Evolutionary conservation across 2,113 vertebrate species (phyloP).

Genomic region (Fregetta grallaria): DNA sequence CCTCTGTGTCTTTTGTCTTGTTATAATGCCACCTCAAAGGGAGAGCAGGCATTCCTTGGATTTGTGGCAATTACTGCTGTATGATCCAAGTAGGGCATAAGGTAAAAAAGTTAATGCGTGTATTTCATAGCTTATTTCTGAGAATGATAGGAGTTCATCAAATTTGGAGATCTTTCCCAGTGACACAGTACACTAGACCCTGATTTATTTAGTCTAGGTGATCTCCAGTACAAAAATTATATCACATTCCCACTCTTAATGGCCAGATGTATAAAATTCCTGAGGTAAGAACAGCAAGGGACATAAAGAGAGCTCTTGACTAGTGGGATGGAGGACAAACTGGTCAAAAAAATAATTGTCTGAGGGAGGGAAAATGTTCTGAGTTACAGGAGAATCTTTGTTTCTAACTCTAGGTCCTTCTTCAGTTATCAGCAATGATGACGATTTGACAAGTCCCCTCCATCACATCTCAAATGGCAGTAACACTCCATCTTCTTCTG

Average conservation of each 20-base stretch:
- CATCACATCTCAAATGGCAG: constrained; percentile 96
- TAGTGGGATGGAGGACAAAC: not conserved
- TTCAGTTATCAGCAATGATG: constrained; percentile 95
- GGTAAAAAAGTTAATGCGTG: not conserved
- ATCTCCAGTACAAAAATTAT: not conserved
- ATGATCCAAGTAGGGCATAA: not conserved
- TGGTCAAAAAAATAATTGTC: too few species aligned
- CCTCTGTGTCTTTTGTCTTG: not conserved
- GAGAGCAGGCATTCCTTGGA: not conserved
- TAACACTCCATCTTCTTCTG: constrained; percentile 92
- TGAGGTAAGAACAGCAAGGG: not conserved
- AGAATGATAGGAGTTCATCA: not conserved
- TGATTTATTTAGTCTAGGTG: not conserved
- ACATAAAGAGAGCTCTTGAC: not conserved
- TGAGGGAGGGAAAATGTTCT: not conserved
- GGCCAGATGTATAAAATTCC: not conserved
- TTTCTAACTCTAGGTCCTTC: constrained; percentile 83
- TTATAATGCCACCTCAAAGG: not conserved
- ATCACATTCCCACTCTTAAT: not conserved
- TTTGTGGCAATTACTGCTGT: not conserved
- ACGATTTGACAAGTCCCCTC: constrained; percentile 93
- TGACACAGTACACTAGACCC: not conserved
- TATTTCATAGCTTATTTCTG: not conserved
- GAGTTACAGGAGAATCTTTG: constrained; percentile 52
- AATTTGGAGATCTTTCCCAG: not conserved